phyloP scores from a whole-genome alignment of 1,140 invertebrate species.

The Drosophila insularis region DNA sequence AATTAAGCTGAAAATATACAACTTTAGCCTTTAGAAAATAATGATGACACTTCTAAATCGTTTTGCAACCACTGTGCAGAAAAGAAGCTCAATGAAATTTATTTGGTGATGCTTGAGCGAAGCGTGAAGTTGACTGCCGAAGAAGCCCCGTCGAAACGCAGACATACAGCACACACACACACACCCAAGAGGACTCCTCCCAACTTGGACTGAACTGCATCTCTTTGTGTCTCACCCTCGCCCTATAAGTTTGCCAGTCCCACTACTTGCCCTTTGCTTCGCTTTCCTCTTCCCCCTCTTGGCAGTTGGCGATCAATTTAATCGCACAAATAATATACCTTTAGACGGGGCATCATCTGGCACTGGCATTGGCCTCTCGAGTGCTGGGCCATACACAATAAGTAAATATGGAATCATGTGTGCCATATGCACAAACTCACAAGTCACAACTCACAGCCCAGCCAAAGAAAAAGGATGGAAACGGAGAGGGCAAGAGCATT shows the following conservation, averaged over 20 bases:
- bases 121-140: slow-evolving; percentile 80
- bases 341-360: neutral
- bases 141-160: slow-evolving; percentile 63
- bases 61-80: slow-evolving; percentile 52
- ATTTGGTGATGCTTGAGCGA: slow-evolving; percentile 81
- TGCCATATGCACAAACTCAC: slow-evolving; percentile 53
- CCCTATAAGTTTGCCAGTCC: neutral
- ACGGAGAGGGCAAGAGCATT: slow-evolving; percentile 31
- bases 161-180: slow-evolving; percentile 28
- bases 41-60: neutral
- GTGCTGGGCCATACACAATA: slow-evolving; percentile 59
- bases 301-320: slow-evolving; percentile 76
- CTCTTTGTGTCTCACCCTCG: neutral
- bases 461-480: neutral
- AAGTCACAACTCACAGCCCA: neutral
- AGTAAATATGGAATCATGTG: slow-evolving; percentile 82
- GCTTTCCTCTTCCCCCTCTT: slow-evolving; percentile 9
- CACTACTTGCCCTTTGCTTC: neutral
- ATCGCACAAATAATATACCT: slow-evolving; percentile 80
- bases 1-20: no score
- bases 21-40: no score
- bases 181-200: slow-evolving; percentile 30
- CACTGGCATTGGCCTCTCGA: slow-evolving; percentile 25
- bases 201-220: neutral
- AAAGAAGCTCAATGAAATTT: slow-evolving; percentile 76